phyloP scores from a whole-genome alignment of 2,888 invertebrate genomes.

The Azorinus chamasolen region DNA sequence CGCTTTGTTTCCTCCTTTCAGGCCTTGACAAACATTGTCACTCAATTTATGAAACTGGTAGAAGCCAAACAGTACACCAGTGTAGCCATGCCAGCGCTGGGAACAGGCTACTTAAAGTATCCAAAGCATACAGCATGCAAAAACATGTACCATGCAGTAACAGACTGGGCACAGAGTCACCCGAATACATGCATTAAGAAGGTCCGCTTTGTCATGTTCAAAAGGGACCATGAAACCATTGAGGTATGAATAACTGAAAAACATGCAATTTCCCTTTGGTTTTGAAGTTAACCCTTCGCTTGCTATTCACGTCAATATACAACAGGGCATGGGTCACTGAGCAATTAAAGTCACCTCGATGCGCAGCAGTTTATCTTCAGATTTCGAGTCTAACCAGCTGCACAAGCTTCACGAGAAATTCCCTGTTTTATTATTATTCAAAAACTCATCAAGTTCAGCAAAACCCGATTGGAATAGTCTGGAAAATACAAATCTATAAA shows the following conservation, averaged over 20 bases:
- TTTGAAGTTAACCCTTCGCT: too few relatives aligned
- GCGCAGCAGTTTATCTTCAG: too few relatives aligned
- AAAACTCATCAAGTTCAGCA: too few relatives aligned
- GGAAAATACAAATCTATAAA: too few relatives aligned
- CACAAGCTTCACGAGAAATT: too few relatives aligned
- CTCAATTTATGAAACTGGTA: conserved; percentile 20
- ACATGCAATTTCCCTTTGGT: background rate
- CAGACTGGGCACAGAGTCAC: conserved; percentile 15
- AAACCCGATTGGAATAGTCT: too few relatives aligned
- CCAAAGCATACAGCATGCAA: conserved; percentile 27
- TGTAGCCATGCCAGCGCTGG: conserved; percentile 59
- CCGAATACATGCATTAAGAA: conserved; percentile 12
- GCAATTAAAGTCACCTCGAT: too few relatives aligned
- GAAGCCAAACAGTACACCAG: conserved; percentile 21
- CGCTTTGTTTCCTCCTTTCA: conserved; percentile 9
- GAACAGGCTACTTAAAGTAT: conserved; percentile 53
- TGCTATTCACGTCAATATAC: too few relatives aligned
- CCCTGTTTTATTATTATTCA: too few relatives aligned
- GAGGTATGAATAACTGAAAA: conserved; percentile 36
- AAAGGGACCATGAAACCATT: conserved; percentile 48
- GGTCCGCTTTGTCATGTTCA: conserved; percentile 50
- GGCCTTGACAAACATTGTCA: conserved; percentile 25
- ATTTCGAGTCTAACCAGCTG: too few relatives aligned
- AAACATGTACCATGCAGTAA: conserved; percentile 41
- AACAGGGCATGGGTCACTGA: too few relatives aligned